Evolutionary conservation across 2,888 invertebrate species (phyloP), one percentile per base, ranked within the genome.

Genomic region (Papilio demoleus): DNA sequence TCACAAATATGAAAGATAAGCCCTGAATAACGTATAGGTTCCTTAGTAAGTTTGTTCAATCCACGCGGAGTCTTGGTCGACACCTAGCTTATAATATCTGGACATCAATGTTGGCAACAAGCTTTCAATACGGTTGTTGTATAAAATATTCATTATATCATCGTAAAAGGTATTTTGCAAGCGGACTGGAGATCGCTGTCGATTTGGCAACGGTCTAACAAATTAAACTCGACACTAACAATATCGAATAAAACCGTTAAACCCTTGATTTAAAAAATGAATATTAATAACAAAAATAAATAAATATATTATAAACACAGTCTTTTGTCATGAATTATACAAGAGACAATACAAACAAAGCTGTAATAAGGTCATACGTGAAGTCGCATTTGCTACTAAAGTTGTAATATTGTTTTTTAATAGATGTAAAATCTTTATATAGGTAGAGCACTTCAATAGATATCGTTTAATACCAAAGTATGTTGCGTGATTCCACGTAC

Each of bases 91-190:
- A 22, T 45, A 24, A 63, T n/a, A 31, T 72, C 63, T 34, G 22
- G 14, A 65, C 42, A 68, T 71, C 67, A 31, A 4, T 58, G 70
- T 47, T 31, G 8, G 68, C 74, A 74, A 75, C 79, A 79, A 82
- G 80, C 81, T 77, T 73, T 81, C 85, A 82, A 88, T 88, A 82
- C 81, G 79, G 78, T 76, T 78, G 81, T 81, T 81, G 82, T 86
- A 89, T 88, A 88, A 89, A 88, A 90, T 89, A 89, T 88, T 89
- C 88, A 89, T 89, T 88, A 88, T 88, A 87, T 81, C 79, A 76
- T 77, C 79, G 81, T 79, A 81, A 84, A 83, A 81, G 83, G 83
- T 80, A 79, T 82, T 78, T 75, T 75, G 72, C 74, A 73, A 76
- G 72, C 72, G 68, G 65, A 65, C 65, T 71, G 69, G 61, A 70